Percentiles rank a stretch among this genome's conserved stretches.
Conservation (phyloP, 53 echinoderm and acorn worm genomes). For the Glandiceps talaboti region DNA sequence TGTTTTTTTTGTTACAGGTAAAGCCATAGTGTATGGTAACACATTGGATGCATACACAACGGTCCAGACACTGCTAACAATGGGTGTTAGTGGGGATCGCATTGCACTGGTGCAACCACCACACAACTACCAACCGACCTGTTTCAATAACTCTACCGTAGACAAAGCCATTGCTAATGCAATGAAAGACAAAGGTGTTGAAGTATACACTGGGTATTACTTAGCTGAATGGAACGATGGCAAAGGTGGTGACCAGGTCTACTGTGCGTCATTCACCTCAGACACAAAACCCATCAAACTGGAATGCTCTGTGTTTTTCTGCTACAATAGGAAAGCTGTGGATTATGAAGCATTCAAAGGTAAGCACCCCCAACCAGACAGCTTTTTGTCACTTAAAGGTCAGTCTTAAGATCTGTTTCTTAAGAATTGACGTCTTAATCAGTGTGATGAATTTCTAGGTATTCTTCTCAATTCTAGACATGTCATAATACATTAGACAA, state of each 20-base stretch:
- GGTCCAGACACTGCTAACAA: slow-evolving; percentile 43
- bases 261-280: slow-evolving; percentile 89
- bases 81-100: slow-evolving; percentile 48
- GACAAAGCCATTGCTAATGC: slow-evolving; percentile 42
- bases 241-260: slow-evolving; percentile 64
- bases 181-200: slow-evolving; percentile 45
- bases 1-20: slow-evolving; percentile 30
- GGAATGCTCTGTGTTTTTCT: slow-evolving; percentile 93
- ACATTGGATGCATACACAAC: slow-evolving; percentile 79
- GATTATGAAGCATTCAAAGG: slow-evolving; percentile 93
- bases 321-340: slow-evolving; percentile 73
- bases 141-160: slow-evolving; percentile 73
- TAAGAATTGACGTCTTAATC: no score
- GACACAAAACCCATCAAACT: slow-evolving; percentile 85
- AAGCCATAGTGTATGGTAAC: slow-evolving; percentile 78
- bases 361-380: no score
- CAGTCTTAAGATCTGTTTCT: no score
- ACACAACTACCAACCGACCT: slow-evolving; percentile 49
- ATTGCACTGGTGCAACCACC: slow-evolving; percentile 74
- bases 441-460: no score
- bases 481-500: no score
- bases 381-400: no score
- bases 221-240: slow-evolving; percentile 99
- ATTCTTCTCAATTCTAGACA: no score
- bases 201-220: slow-evolving; percentile 66